Base-by-base conservation (phyloP, 1,140 invertebrate species). In the Holotrichia oblita region DNA sequence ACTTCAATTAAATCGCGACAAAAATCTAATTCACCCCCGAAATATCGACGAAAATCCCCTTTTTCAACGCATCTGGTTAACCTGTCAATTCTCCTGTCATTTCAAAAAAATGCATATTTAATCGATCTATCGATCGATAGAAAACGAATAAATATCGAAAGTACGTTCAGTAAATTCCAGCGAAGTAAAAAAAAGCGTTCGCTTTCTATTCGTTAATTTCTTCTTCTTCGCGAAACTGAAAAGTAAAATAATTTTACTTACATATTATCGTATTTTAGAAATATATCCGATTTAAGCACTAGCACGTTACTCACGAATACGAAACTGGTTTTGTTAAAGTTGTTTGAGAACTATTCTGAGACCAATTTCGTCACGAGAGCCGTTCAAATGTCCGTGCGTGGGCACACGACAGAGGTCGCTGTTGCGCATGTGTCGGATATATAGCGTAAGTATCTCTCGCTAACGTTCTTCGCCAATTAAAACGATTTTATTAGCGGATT, bases 301-400 rank as follows among this genome's bases (percentile, higher is more conserved):
- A 27, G 22, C 61, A 17, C 61, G 17, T 9, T 17, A 14, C 61
- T 8, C 61, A 20, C 61, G 61, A 64, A 64, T 64, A 64, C 61
- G n/a, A 64, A 64, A 64, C 61, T 64, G 61, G 61, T 64, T 64
- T 22, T 9, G 44, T 48, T 64, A 9, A 17, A 6, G 17, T 64
- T 64, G 61, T 64, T 64, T 64, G 61, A 64, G 61, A 64, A 64
- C 61, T 64, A 64, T 64, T 64, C 61, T 17, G 61, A 64, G 61
- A 64, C 61, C 12, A 64, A 64, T 64, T 64, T 64, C 61, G 61
- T 64, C 61, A 64, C 61, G 61, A 64, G 22, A 20, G 17, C n/a
- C 61, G 61, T 64, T 64, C 61, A 64, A 64, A 64, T 64, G 61
- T 64, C 61, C 9, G 61, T 64, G 61, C 61, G 61, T 64, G 61